A percentile compares a stretch with the other conserved stretches of the same genome.
Conservation (phyloP, 2,888 invertebrate genomes). For the Calliopum simillimum region DNA sequence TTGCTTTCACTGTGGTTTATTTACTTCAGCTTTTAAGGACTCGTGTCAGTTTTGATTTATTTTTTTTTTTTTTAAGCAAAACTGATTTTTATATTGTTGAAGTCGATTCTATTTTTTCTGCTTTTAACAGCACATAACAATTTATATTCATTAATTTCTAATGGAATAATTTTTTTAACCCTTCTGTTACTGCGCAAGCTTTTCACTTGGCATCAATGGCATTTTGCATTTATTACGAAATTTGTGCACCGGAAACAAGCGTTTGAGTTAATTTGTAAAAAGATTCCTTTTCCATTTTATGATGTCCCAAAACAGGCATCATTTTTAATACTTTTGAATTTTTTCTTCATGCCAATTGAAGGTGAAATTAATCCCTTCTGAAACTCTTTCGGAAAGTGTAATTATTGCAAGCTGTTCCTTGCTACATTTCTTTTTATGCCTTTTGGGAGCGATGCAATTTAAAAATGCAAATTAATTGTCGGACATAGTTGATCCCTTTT, state of each 20-base stretch:
- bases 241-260: slow-evolving; percentile 13
- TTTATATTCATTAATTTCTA: slow-evolving; percentile 65
- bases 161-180: slow-evolving; percentile 44
- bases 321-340: slow-evolving; percentile 19
- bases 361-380: slow-evolving; percentile 21
- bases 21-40: slow-evolving; percentile 46
- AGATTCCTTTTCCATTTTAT: not conserved
- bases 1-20: slow-evolving; percentile 50
- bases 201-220: not conserved
- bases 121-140: slow-evolving; percentile 52
- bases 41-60: slow-evolving; percentile 45
- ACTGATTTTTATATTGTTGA: not conserved
- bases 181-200: slow-evolving; percentile 21
- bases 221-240: not conserved
- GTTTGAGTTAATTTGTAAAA: slow-evolving; percentile 26
- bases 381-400: slow-evolving; percentile 38
- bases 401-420: slow-evolving; percentile 40
- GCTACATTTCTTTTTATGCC: not conserved
- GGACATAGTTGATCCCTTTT: slow-evolving; percentile 35
- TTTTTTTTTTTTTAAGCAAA: slow-evolving; percentile 16
- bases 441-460: slow-evolving; percentile 56
- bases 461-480: slow-evolving; percentile 65
- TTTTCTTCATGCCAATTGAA: not conserved
- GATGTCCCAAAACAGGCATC: slow-evolving; percentile 1
- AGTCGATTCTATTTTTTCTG: slow-evolving; percentile 30